Base-by-base conservation (phyloP, 1,140 invertebrate genomes). In the Vanessa atalanta region DNA sequence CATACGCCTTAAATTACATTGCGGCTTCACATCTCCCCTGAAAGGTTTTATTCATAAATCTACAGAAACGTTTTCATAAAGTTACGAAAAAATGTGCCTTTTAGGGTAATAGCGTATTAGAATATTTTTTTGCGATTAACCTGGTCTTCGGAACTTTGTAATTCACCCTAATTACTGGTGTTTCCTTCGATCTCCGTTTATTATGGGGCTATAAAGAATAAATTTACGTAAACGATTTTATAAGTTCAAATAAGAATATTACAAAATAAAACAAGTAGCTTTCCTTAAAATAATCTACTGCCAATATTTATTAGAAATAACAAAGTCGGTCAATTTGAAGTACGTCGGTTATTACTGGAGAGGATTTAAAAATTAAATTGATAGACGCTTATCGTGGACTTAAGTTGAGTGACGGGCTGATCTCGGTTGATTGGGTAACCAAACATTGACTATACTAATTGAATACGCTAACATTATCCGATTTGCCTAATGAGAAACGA, bases 11-110 rank as follows among this genome's bases (percentile, higher is more conserved):
- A 91, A 90, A 91, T 92, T 92, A 90, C 88, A 87, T 85, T 84
- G 84, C 84, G 84, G 86, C 79, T 80, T 83, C 85, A 82, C 83
- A 87, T 87, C 84, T 84, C 80, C 88, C 83, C 84, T 89, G 88
- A 91, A 89, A 92, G 90, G 89, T 91, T 92, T 92, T 89, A 90
- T 92, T 92, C 88, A 92, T 91, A 92, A 92, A 92, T 92, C 90
- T 90, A 85, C 79, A 82, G 84, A 77, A 90, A 90, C 87, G 83
- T 89, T 92, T 91, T 90, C 88, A 92, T 90, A 89, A 92, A 88
- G 82, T 89, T 86, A 79, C 80, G 77, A 79, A 82, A 83, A 88
- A 90, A 85, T 86, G 85, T 88, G 84, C 83, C 79, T 84, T 83
- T 88, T 80, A 80, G 75, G 79, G 77, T 85, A 81, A 83, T 83